Conservation (phyloP, 2,888 invertebrate species). For the Agrochola macilenta region DNA sequence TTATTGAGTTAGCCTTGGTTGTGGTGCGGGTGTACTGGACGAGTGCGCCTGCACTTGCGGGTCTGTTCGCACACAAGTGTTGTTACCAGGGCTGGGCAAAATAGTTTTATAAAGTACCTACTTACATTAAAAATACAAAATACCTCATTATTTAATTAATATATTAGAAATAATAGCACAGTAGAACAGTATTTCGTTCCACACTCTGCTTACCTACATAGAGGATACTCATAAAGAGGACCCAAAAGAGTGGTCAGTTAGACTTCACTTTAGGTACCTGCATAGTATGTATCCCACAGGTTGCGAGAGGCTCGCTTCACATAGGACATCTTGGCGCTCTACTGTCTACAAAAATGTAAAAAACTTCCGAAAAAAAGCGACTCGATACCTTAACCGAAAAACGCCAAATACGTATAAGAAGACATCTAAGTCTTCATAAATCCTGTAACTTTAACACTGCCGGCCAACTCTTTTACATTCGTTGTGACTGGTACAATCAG, state of each 20-base stretch:
- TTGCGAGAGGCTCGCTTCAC: neutral
- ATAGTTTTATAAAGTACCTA: too few species aligned
- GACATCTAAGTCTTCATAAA: too few species aligned
- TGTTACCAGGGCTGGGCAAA: conserved; percentile 13
- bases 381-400: neutral
- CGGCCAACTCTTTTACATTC: neutral
- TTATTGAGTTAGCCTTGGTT: conserved; percentile 52
- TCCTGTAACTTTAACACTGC: neutral
- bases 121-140: neutral
- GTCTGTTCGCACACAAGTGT: conserved; percentile 10
- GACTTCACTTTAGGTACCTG: neutral
- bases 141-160: neutral
- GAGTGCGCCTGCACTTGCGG: conserved; percentile 48
- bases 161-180: neutral
- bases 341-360: neutral
- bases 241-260: neutral
- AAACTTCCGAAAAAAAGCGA: neutral
- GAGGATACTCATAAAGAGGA: neutral
- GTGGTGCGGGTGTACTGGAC: conserved; percentile 43
- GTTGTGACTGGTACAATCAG: neutral
- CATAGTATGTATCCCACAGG: neutral
- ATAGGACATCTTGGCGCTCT: neutral
- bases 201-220: neutral
- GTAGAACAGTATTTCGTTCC: neutral
- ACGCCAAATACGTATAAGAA: neutral